Evolutionary conservation across 2,888 invertebrate species (phyloP), one percentile per base, ranked within the genome.

Genomic region (Omphaloscelis lunosa): DNA sequence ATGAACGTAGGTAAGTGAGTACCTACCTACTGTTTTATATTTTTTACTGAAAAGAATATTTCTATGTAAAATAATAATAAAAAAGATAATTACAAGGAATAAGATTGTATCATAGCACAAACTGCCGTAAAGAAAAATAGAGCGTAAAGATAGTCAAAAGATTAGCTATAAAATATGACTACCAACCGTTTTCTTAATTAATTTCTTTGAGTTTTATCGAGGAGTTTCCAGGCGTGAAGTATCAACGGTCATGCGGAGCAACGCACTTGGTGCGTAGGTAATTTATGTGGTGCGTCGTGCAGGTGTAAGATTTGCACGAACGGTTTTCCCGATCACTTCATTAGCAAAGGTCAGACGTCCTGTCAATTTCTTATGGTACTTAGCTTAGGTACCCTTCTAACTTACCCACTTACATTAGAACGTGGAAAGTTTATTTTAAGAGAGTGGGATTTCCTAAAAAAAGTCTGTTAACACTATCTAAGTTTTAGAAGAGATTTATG

Each of bases 141-240:
- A 70, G 66, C 51, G n/a, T 53, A 29, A 53, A 77, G 72, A 80
- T 67, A 58, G 12, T 39, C 15, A 63, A 45, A 66, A 63, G 59
- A 72, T 56, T 79, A 58, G 23, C 34, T 41, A 69, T 62, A 67
- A 69, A 72, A 70, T 72, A 70, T 62, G 17, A 84, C 3, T 69
- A 71, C 58, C 34, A 65, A 71, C 58, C 34, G 58, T 68, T 67
- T 74, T 71, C 39, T 39, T 73, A 48, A 67, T 72, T 67, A 74
- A 59, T 70, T 79, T 62, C 70, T 68, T 41, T n/a, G 23, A 75
- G 27, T 63, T 71, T 63, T 80, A 84, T 75, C 27, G 53, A 48
- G 12, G 48, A 59, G 65, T 80, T 63, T 59, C 41, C 34, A 75
- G 68, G 76, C 72, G 69, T 85, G 81, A 85, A 72, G 61, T 85